A percentile compares a stretch with the other conserved stretches of the same genome.
Conservation (phyloP, 2,113 vertebrate species). For the Felis chaus region DNA sequence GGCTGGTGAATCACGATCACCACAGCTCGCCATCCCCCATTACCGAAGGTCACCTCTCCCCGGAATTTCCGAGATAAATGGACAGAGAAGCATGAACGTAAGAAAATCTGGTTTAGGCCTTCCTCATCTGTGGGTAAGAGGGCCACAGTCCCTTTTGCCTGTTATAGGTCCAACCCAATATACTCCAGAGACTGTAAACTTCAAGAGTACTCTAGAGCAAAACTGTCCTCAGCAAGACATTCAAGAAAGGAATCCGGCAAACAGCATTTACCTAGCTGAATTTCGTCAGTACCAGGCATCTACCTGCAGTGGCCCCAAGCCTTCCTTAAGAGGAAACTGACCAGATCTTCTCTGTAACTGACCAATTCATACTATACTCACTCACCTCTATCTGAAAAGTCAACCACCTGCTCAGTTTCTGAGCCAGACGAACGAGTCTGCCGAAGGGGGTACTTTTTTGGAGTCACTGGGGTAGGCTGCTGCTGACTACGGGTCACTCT, state of each 20-base stretch:
- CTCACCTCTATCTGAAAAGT: conserved; percentile 92
- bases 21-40: not conserved
- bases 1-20: not conserved
- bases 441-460: conserved; percentile 95
- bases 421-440: conserved; percentile 96
- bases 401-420: conserved; percentile 92
- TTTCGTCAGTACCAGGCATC: not conserved
- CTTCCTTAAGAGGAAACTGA: not conserved
- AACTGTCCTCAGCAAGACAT: not conserved
- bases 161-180: not conserved
- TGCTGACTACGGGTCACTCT: conserved; percentile 96
- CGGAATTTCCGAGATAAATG: not conserved
- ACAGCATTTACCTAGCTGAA: not conserved
- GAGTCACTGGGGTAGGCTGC: conserved; percentile 90
- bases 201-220: not conserved
- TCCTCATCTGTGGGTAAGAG: not conserved
- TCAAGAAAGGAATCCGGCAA: not conserved
- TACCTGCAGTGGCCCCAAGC: not conserved
- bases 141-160: not conserved
- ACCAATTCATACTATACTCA: not conserved
- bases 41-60: not conserved
- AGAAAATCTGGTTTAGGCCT: not conserved
- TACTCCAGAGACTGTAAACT: not conserved
- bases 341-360: not conserved
- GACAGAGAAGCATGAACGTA: not conserved